These are phyloP conservation scores for Aphidius colemani DNA, from an alignment of 2,888 invertebrate genomes.

Conservation along the genomic window DNA sequence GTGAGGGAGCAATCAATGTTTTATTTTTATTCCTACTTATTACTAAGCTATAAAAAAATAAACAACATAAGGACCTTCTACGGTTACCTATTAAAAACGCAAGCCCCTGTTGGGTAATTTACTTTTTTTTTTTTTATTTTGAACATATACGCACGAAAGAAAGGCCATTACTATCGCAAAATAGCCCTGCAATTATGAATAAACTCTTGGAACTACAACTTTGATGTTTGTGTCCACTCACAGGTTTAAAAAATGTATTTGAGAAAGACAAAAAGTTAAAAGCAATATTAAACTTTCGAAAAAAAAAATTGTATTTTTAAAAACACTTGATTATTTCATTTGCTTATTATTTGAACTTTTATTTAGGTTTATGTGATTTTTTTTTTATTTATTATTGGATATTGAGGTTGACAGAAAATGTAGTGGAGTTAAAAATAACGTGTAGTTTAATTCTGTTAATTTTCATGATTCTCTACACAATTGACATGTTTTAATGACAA, in stretches of 20 bases:
- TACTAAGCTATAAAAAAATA: slow-evolving; percentile 34
- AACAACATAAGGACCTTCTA: not conserved
- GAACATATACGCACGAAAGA: slow-evolving; percentile 25
- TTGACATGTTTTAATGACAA: no score
- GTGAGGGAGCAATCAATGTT: slow-evolving; percentile 30
- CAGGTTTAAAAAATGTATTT: not conserved
- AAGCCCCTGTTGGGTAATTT: slow-evolving; percentile 10
- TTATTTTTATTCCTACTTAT: slow-evolving; percentile 35
- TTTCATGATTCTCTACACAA: no score
- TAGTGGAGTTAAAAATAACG: not conserved
- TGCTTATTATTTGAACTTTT: no score
- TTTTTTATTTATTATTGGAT: not conserved
- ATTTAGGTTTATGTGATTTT: no score
- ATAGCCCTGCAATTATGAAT: slow-evolving; percentile 25
- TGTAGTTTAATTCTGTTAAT: no score
- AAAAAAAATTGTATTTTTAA: no score
- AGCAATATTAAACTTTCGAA: no score
- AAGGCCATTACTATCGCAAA: slow-evolving; percentile 25
- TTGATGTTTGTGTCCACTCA: not conserved
- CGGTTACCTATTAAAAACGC: slow-evolving; percentile 20
- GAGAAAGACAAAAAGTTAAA: no score
- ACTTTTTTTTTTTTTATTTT: slow-evolving; percentile 1
- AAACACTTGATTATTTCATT: no score
- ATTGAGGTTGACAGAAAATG: not conserved
- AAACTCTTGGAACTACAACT: slow-evolving; percentile 16